These are phyloP conservation scores for Brachionus asplanchnoidis DNA, from an alignment of 1,140 invertebrate species.

Conservation along the genomic window DNA sequence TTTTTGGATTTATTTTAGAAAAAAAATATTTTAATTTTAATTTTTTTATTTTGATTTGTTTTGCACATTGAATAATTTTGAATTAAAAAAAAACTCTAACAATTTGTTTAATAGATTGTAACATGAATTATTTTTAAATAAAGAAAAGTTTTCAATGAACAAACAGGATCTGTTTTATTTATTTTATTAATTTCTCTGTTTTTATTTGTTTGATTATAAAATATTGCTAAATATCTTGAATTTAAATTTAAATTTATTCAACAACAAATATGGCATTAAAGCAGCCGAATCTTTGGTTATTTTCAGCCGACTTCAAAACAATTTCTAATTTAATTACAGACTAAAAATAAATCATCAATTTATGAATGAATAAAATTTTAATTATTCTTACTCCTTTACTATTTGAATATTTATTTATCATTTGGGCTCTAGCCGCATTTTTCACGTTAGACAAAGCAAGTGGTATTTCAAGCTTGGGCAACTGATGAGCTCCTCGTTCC, in stretches of 20 bases:
- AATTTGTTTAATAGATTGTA: too few relatives aligned
- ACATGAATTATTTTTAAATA: too few relatives aligned
- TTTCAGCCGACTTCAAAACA: not conserved
- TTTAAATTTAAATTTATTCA: not conserved
- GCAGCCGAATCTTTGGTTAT: constrained; percentile 11
- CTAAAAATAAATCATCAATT: not conserved
- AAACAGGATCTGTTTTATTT: too few relatives aligned
- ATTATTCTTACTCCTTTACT: not conserved
- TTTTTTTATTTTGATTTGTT: too few relatives aligned
- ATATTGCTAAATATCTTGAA: not conserved
- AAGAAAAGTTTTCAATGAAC: too few relatives aligned
- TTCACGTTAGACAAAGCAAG: not conserved
- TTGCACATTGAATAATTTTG: too few relatives aligned
- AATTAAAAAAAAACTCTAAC: too few relatives aligned
- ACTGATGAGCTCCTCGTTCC: not conserved
- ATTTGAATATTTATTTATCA: constrained; percentile 5
- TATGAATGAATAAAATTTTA: not conserved
- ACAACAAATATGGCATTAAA: not conserved
- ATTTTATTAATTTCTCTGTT: too few relatives aligned
- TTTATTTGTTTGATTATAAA: too few relatives aligned
- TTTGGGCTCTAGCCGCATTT: not conserved
- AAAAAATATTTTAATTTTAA: too few relatives aligned
- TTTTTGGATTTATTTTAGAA: too few relatives aligned
- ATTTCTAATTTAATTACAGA: not conserved
- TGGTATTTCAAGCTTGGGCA: not conserved